Evolutionary conservation across 1,140 invertebrate genomes (phyloP).

Genomic region (Saccostrea cuccullata): DNA sequence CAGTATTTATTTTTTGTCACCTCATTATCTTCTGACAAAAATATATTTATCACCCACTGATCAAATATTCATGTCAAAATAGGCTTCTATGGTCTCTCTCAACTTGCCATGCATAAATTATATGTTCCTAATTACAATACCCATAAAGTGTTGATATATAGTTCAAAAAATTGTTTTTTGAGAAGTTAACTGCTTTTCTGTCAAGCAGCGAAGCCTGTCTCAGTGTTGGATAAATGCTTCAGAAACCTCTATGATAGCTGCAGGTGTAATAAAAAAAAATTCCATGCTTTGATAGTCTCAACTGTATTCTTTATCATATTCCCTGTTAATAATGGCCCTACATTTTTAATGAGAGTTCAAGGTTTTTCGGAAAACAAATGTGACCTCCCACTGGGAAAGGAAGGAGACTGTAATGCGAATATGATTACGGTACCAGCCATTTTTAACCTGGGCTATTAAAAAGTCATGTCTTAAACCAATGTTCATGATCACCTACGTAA

Average conservation of each 20-base stretch:
- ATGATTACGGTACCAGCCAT: slow-evolving; percentile 31
- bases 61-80: slow-evolving; percentile 22
- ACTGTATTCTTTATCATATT: not conserved
- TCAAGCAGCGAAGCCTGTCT: not conserved
- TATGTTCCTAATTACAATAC: not conserved
- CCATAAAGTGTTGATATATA: not conserved
- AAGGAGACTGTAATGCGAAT: not conserved
- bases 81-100: not conserved
- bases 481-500: not conserved
- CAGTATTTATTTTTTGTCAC: slow-evolving; percentile 1
- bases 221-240: not conserved
- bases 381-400: not conserved
- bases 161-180: not conserved
- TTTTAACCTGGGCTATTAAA: slow-evolving; percentile 30
- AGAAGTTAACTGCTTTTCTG: not conserved
- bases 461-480: not conserved
- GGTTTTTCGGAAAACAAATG: not conserved
- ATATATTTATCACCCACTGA: not conserved
- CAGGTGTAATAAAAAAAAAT: not conserved
- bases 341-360: not conserved
- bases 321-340: not conserved
- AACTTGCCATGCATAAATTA: slow-evolving; percentile 1
- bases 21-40: not conserved
- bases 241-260: not conserved
- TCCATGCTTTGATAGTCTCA: not conserved